Evolutionary conservation across 2,888 invertebrate genomes (phyloP), one percentile per base, ranked within the genome.

Genomic region (Calephelis perditalis): DNA sequence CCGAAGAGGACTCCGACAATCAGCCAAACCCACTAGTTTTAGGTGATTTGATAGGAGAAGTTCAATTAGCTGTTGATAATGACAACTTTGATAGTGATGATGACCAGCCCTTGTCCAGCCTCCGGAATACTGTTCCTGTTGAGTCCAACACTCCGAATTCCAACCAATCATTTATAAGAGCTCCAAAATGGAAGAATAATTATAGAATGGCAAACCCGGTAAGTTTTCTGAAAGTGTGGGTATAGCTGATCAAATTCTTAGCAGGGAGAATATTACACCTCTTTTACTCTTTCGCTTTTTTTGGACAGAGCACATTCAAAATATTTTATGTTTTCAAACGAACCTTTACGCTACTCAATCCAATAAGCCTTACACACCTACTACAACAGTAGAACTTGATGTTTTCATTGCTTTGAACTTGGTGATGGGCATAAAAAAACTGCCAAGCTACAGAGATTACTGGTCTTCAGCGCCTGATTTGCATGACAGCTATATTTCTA

Each of bases 341-440:
- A 65, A 63, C 60, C 57, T 65, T 46, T 65, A 65, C 55, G 64
- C 60, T 49, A 58, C 56, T 52, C 64, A 64, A 58, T 43, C 54
- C 4, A 60, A 62, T 58, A 58, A 56, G 36, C 57, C 60, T 40
- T 64, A 58, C 58, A 64, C 54, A 37, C 58, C 62, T 36, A 37
- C 35, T 12, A 65, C 63, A 59, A 44, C 59, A 47, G 63, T 60
- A 56, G 65, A 63, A 57, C 54, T 65, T 36, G 62, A 62, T 47
- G 61, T 63, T 37, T 63, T 65, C 46, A 60, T 65, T 59, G 65
- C 59, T 57, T 56, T 65, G 57, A 65, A 65, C 45, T 65, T 65
- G 56, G 60, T 65, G 10, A 65, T 65, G 63, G 65, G 65, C 8
- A 66, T 62, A 61, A 65, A 63, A 63, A 61, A 63, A 59, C 12